phyloP scores from a whole-genome alignment of 2,797 vertebrate genomes.

The Australoheros facetus region DNA sequence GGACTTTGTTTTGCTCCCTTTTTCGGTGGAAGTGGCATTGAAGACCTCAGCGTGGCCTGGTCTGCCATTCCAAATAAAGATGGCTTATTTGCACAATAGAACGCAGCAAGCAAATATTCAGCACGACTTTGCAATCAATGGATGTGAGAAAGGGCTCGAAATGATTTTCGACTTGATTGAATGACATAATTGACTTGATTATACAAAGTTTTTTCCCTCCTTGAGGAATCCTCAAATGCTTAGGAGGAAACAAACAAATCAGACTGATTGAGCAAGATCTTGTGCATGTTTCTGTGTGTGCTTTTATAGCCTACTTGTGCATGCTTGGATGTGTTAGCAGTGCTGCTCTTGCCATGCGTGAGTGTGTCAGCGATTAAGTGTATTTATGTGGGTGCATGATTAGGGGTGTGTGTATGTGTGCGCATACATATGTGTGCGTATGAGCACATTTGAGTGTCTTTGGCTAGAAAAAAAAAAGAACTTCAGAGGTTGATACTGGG shows the following conservation, averaged over 20 bases:
- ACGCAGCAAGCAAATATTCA: slow-evolving; percentile 69
- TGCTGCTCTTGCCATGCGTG: slow-evolving; percentile 61
- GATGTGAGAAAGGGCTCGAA: slow-evolving; percentile 76
- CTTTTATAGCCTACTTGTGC: slow-evolving; percentile 74
- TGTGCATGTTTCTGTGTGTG: slow-evolving; percentile 70
- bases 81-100: slow-evolving; percentile 72
- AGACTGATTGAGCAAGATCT: slow-evolving; percentile 83
- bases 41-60: slow-evolving; percentile 44
- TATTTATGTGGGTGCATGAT: slow-evolving; percentile 75
- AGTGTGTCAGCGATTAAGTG: slow-evolving; percentile 72
- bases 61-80: slow-evolving; percentile 56
- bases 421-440: not conserved
- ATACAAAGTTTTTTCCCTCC: slow-evolving; percentile 76
- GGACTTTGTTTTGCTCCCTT: slow-evolving; percentile 64
- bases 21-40: slow-evolving; percentile 42
- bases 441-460: slow-evolving; percentile 60
- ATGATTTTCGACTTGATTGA: slow-evolving; percentile 84
- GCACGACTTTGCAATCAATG: slow-evolving; percentile 79
- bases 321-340: slow-evolving; percentile 69
- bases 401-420: slow-evolving; percentile 32
- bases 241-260: slow-evolving; percentile 86
- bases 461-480: slow-evolving; percentile 26
- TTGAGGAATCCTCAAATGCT: slow-evolving; percentile 80
- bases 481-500: slow-evolving; percentile 60
- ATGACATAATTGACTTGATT: slow-evolving; percentile 87